These are phyloP conservation scores for Blastomussa wellsi DNA, from an alignment of 92 coral and sea anemone species.

Conservation along the genomic window DNA sequence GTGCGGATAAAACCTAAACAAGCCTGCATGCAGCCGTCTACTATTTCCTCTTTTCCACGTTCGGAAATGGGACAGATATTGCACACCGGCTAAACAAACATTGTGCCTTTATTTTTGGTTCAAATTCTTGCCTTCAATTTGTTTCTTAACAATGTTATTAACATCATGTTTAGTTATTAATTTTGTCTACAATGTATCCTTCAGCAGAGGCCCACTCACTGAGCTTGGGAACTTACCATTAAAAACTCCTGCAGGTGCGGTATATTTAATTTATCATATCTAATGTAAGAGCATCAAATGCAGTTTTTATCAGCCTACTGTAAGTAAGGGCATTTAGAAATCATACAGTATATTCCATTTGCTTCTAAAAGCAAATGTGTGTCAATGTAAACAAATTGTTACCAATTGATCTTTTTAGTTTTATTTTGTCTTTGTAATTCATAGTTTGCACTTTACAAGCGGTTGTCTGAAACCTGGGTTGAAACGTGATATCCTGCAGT, in stretches of 20 bases:
- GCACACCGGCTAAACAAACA: too few species aligned
- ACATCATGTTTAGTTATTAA: background rate
- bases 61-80: too few species aligned
- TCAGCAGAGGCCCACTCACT: slow-evolving; percentile 32
- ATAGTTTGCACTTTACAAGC: too few species aligned
- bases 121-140: background rate
- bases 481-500: too few species aligned
- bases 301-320: background rate
- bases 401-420: too few species aligned
- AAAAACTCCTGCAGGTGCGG: slow-evolving; percentile 27
- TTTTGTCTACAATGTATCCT: background rate
- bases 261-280: too few species aligned
- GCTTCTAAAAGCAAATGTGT: too few species aligned
- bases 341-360: background rate
- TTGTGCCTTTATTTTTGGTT: background rate
- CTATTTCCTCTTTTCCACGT: too few species aligned
- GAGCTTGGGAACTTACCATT: slow-evolving; percentile 35
- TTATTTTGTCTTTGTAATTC: too few species aligned
- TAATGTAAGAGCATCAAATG: background rate
- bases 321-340: background rate
- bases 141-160: background rate
- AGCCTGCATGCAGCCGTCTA: too few species aligned
- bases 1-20: background rate
- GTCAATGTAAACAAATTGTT: too few species aligned
- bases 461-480: too few species aligned